phyloP scores from a whole-genome alignment of 2,888 invertebrate species.

The Anthophora plumipes region DNA sequence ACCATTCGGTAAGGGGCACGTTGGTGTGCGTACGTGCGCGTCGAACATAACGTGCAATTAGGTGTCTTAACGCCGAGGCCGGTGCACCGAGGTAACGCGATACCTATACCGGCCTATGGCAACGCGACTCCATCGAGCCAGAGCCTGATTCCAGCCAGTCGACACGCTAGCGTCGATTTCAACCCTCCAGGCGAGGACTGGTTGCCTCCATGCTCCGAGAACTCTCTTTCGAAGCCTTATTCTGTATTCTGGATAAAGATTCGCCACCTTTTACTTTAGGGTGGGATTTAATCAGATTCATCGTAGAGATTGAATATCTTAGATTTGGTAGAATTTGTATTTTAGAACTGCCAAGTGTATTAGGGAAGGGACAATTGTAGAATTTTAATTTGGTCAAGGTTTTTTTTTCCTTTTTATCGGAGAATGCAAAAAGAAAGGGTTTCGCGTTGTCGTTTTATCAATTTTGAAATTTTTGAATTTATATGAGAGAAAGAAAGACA shows the following conservation, averaged over 20 bases:
- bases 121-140: constrained; percentile 44
- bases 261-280: neutral
- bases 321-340: too few relatives aligned
- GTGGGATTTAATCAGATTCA: too few relatives aligned
- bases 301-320: too few relatives aligned
- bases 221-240: neutral
- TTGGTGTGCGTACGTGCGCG: constrained; percentile 56
- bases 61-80: constrained; percentile 70
- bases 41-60: constrained; percentile 73
- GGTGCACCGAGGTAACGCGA: constrained; percentile 69
- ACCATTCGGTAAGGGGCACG: constrained; percentile 57
- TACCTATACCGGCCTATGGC: constrained; percentile 55
- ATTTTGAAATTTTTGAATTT: neutral
- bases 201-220: neutral
- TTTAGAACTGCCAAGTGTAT: too few relatives aligned
- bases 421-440: too few relatives aligned
- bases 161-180: constrained; percentile 52
- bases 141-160: constrained; percentile 39
- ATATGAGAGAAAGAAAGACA: neutral
- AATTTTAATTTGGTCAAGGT: too few relatives aligned
- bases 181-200: constrained; percentile 33
- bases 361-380: too few relatives aligned
- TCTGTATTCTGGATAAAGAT: neutral
- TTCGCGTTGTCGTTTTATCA: neutral
- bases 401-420: too few relatives aligned